Conservation (phyloP, 1,140 invertebrate genomes). For the Macrobrachium nipponense region DNA sequence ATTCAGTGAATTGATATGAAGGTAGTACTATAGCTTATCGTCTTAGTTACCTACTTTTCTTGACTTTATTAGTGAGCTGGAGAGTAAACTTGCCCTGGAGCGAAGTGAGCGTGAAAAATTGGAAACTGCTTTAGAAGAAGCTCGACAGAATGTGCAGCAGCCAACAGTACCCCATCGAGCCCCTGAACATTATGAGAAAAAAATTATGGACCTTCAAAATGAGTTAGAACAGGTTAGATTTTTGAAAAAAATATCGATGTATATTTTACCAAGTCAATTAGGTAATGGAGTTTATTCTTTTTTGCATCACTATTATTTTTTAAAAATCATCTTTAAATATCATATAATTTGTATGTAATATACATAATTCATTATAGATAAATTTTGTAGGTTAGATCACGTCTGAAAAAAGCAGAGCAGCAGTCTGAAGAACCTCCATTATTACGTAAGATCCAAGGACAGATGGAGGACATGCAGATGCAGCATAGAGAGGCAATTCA, state of each 20-base stretch:
- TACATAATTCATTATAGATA: too few relatives aligned
- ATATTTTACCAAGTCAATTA: too few relatives aligned
- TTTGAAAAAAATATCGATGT: too few relatives aligned
- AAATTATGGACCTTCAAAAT: conserved; percentile 38
- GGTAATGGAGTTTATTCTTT: too few relatives aligned
- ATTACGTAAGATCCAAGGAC: conserved; percentile 36
- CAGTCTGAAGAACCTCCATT: conserved; percentile 48
- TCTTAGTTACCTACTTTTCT: not conserved
- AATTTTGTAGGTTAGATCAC: conserved; percentile 27
- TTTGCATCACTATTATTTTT: too few relatives aligned
- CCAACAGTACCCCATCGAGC: not conserved
- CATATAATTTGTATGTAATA: too few relatives aligned
- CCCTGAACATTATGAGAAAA: conserved; percentile 44
- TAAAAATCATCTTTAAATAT: too few relatives aligned
- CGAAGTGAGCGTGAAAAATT: conserved; percentile 21
- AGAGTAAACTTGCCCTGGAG: conserved; percentile 44
- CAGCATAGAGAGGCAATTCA: conserved; percentile 36
- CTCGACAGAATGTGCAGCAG: conserved; percentile 19
- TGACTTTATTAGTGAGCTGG: conserved; percentile 28
- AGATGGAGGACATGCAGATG: conserved; percentile 45
- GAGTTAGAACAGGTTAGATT: conserved; percentile 40
- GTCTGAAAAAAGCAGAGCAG: conserved; percentile 51
- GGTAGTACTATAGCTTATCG: too few relatives aligned
- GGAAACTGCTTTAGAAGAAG: conserved; percentile 24
- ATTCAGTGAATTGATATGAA: too few relatives aligned